Base-by-base conservation (phyloP, 2,797 vertebrate species). In the Pseudocheirus occidentalis region DNA sequence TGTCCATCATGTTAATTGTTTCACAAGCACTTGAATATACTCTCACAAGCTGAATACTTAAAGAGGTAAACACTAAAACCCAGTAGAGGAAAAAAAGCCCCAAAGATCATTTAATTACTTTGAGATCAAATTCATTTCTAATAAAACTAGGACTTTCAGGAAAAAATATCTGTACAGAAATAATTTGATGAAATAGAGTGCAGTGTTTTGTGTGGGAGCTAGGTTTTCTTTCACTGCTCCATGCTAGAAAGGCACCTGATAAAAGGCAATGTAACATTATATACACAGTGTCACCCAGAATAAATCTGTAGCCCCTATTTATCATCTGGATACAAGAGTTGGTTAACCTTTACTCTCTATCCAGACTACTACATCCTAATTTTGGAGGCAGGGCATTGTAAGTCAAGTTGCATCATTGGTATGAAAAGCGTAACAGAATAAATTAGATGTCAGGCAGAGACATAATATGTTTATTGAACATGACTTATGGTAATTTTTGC, bases 21-120 rank as follows among this genome's bases (percentile, higher is more conserved):
- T 96, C 66, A 92, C 62, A 92, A 55, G 53, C 94, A 93, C 16
- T 96, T 95, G 89, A 96, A 93, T 90, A 87, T 92, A 91, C 92
- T 96, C 87, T 97, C 87, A 90, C 16, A 95, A 96, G 91, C 5
- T 0, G 13, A 95, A 55, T 95, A 55, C 92, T 96, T 96, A 66
- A 95, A 95, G 92, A 97, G 92, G 87, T 94, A 97, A 98, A 96
- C 96, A 92, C 59, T 9, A 95, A 96, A 95, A 28, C 66, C 9
- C 91, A 92, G n/a, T 53, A 91, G 6, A 92, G 95, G 95, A 73
- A 58, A 96, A 90, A 95, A 90, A n/a, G 34, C 46, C 55, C 90
- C 55, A 96, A 96, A 97, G 90, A 40, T 92, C 91, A 53, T 90
- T 46, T 3, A 93, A 56, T 92, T 94, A 90, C 66, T 50, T 95